Base-by-base conservation (phyloP, 2,888 invertebrate species). In the Cephus sareptanus region DNA sequence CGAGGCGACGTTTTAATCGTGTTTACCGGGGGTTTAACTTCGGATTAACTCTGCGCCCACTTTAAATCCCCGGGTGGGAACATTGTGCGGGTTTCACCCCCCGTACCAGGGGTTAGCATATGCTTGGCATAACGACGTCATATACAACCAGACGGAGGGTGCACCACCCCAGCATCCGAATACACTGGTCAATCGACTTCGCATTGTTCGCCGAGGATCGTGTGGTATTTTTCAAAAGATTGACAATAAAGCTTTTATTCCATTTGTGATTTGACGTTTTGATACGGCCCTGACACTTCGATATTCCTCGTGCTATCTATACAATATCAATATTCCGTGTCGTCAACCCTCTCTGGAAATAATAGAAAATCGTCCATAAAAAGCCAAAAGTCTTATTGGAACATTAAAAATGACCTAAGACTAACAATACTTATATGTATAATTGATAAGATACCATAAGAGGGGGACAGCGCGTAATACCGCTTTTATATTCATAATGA, bases 41-140 rank as follows among this genome's bases (percentile, higher is more conserved):
- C 82, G 87, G 90, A 91, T 91, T 89, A 90, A 88, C 88, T 87
- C 85, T 84, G 84, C 80, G 83, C 83, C 86, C 88, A 87, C 88
- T 89, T 85, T 83, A 85, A 85, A 81, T 83, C 79, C 82, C 83
- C 78, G 83, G 83, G 80, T 86, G 87, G 85, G 86, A 86, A 83
- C 78, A 76, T 76, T 75, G 35, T 34, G 74, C 74, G 74, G 34
- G 74, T 34, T 34, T n/a, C 78, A 34, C 71, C 78, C 78, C 78
- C 75, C 35, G 75, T 71, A 75, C 76, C 73, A 74, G 71, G 74
- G 75, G 79, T 75, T 69, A 74, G 79, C 82, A 82, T 83, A 83
- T 82, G 80, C 75, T 73, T 69, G 74, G 75, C 77, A 79, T 77
- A 77, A 75, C 76, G 78, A 75, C 81, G 81, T 79, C 79, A 82